Percentiles rank a stretch among this genome's conserved stretches.
phyloP scores from a whole-genome alignment of 1,140 invertebrate species.

The Diorhabda carinulata region DNA sequence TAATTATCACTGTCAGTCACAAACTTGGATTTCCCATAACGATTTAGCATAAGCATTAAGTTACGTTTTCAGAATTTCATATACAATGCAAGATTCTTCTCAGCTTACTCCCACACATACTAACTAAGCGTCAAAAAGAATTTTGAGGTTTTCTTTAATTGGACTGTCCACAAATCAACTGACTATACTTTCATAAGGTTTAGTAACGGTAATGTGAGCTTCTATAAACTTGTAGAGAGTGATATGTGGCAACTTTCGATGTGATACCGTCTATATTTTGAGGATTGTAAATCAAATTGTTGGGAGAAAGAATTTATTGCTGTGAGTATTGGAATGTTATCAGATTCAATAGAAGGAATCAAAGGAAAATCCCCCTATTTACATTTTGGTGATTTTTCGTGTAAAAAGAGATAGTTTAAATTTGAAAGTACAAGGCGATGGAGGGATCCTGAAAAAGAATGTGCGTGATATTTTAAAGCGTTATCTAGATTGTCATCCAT shows the following conservation, averaged over 20 bases:
- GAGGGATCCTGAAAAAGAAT: conserved; percentile 31
- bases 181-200: too few relatives aligned
- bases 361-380: conserved; percentile 34
- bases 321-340: conserved; percentile 30
- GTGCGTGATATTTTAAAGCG: conserved; percentile 35
- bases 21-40: too few relatives aligned
- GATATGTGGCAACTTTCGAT: conserved; percentile 22
- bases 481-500: conserved; percentile 35
- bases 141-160: too few relatives aligned
- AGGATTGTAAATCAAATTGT: conserved; percentile 20
- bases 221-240: too few relatives aligned
- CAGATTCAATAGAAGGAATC: conserved; percentile 36
- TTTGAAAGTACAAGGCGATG: conserved; percentile 35
- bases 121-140: too few relatives aligned
- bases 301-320: conserved; percentile 27
- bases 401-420: conserved; percentile 38
- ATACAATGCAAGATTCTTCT: too few relatives aligned
- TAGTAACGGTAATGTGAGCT: too few relatives aligned
- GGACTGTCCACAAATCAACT: too few relatives aligned
- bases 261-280: conserved; percentile 14
- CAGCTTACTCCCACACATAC: too few relatives aligned
- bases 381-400: conserved; percentile 37
- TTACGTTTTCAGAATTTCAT: too few relatives aligned
- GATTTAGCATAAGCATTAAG: too few relatives aligned
- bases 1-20: too few relatives aligned